These are phyloP conservation scores for Montifringilla adamsi DNA, from an alignment of 2,113 vertebrate species.

Conservation along the genomic window DNA sequence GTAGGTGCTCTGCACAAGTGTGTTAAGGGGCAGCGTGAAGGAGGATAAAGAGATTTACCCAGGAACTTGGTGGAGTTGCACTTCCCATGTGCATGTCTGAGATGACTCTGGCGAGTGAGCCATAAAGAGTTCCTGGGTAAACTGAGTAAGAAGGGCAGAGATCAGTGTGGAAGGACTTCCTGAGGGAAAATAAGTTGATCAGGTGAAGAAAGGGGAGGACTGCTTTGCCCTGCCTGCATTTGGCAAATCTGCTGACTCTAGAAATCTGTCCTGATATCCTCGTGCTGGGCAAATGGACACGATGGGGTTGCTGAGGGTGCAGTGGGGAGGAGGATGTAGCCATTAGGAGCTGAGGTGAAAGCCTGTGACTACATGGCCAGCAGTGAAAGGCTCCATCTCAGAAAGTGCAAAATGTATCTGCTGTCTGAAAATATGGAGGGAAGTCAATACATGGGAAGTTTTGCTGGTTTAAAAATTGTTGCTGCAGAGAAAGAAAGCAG, in stretches of 20 bases:
- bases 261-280: neutral
- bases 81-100: fast-evolving
- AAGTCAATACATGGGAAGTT: neutral
- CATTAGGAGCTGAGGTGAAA: neutral
- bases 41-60: neutral
- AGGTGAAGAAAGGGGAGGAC: neutral
- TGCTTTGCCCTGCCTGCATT: neutral
- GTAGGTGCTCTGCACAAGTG: neutral
- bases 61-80: neutral
- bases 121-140: neutral
- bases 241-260: neutral
- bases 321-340: neutral
- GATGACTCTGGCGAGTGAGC: neutral
- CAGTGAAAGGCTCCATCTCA: neutral
- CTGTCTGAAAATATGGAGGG: neutral
- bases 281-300: neutral
- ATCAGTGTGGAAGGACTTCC: neutral
- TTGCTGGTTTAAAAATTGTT: neutral
- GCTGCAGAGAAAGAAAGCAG: neutral
- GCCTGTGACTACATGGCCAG: neutral
- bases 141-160: neutral
- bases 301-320: neutral
- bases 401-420: neutral
- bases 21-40: neutral
- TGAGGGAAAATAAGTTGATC: neutral